Base-by-base conservation (phyloP, 2,797 vertebrate species). In the Cynopterus sphinx region DNA sequence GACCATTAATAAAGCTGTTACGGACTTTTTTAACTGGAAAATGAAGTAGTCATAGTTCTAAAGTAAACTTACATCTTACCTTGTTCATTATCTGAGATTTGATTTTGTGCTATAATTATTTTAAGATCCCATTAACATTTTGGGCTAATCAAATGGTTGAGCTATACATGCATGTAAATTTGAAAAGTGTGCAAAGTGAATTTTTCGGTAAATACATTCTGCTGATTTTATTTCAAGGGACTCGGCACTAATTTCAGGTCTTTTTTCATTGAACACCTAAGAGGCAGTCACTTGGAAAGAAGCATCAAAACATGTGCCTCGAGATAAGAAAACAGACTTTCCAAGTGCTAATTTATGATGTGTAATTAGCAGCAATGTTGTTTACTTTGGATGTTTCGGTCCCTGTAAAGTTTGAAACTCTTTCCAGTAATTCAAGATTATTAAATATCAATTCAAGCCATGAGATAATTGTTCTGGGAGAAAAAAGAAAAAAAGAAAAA, bases 31-130 rank as follows among this genome's bases (percentile, higher is more conserved):
- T n/a, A 95, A 91, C 81, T 95, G 61, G 55, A 94, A 95, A 97
- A 93, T 93, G 53, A 90, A 93, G 71, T 86, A 90, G 36, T 90
- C 19, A 65, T 82, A 85, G 61, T 81, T 84, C 51, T 77, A 85
- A 59, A 95, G 61, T 90, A 97, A 95, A 70, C 31, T 41, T 96
- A 93, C 46, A 94, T 41, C 43, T 93, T 95, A 94, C 49, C 43
- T 93, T 95, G 43, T 93, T 96, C 63, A 85, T 85, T 96, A 91
- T 86, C 75, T 93, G 11, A 97, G 67, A 85, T 71, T 93, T 97
- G 84, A 94, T 75, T 97, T 96, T 88, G 9, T 77, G 59, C 36
- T 94, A 61, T 96, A 94, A 97, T 97, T 96, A 93, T 46, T 94
- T 93, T 91, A 93, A 68, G n/a, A 94, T 94, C 22, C 59, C 49